A percentile compares a stretch with the other conserved stretches of the same genome.
Conservation (phyloP, 2,113 vertebrate species). For the Calonectris borealis region DNA sequence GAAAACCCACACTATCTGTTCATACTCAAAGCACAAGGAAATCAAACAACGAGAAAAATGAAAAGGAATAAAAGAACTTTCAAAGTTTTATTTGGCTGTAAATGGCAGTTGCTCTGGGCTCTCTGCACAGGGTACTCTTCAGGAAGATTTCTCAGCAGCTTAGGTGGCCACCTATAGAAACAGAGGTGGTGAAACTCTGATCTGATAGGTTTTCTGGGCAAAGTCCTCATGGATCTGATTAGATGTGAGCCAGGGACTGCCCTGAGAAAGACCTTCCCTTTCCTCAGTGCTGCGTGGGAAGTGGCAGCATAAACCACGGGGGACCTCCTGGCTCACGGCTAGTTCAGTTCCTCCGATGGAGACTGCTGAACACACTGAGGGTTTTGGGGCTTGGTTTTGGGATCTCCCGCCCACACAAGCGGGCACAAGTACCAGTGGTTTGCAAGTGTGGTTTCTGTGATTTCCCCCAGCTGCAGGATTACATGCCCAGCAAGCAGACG, state of each 20-base stretch:
- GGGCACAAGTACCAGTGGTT: background rate
- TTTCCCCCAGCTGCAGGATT: background rate
- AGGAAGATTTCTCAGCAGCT: background rate
- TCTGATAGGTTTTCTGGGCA: background rate
- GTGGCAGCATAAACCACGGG: background rate
- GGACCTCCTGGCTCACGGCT: background rate
- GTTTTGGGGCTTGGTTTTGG: background rate
- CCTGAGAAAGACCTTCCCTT: background rate
- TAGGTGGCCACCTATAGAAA: background rate
- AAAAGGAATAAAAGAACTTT: background rate
- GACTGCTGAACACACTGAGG: background rate
- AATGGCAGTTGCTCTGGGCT: background rate
- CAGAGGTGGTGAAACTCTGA: background rate
- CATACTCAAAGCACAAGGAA: background rate
- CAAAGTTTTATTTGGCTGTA: background rate
- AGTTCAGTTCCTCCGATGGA: background rate
- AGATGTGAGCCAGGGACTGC: background rate
- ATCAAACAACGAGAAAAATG: background rate
- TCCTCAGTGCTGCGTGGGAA: background rate
- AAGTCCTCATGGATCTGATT: background rate
- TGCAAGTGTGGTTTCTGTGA: background rate
- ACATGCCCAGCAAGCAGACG: background rate
- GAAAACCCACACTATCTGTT: background rate
- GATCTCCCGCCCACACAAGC: fast-evolving
- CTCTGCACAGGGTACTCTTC: background rate